Conservation (phyloP, 2,797 vertebrate genomes). For the Periparus ater region DNA sequence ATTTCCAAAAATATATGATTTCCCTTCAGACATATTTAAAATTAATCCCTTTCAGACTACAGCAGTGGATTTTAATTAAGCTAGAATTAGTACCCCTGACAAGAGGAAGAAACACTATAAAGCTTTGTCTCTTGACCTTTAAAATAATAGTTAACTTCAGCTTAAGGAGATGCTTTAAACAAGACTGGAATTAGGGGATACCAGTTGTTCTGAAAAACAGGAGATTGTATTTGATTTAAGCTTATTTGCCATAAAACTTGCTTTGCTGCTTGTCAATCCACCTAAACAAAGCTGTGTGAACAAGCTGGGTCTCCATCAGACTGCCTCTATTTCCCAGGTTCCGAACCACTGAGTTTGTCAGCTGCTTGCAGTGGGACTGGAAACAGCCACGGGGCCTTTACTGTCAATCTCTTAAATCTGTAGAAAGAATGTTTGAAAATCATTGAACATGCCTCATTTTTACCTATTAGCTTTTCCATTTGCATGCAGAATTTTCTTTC, state of each 20-base stretch:
- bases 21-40: neutral
- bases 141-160: neutral
- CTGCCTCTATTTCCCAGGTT: neutral
- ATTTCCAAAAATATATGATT: neutral
- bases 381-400: neutral
- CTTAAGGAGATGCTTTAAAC: neutral
- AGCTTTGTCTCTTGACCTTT: neutral
- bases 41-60: neutral
- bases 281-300: neutral
- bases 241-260: slow-evolving; percentile 12
- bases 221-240: neutral
- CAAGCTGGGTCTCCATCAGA: neutral
- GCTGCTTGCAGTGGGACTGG: neutral
- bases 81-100: neutral
- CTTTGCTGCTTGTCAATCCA: neutral
- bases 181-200: neutral
- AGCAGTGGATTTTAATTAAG: slow-evolving; percentile 38
- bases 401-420: neutral
- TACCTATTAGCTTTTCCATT: neutral
- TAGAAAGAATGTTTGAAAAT: neutral
- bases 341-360: slow-evolving; percentile 37
- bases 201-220: neutral
- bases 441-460: neutral
- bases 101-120: neutral
- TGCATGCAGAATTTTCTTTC: neutral